Base-by-base conservation (phyloP, 2,888 invertebrate species). In the Drosophila macrospina region DNA sequence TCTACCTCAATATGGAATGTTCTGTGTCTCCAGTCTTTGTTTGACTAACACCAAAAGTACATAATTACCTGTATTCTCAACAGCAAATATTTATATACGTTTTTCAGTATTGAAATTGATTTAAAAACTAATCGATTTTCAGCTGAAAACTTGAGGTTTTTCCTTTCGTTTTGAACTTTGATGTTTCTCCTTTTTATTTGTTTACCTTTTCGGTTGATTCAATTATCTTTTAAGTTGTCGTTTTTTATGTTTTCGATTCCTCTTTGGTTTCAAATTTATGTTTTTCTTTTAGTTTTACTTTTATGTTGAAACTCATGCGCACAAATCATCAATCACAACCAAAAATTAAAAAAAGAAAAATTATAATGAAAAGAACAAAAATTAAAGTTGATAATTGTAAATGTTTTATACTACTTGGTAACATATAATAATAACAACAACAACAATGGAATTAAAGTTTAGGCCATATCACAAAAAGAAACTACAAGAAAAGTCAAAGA, bases 41-140 rank as follows among this genome's bases (percentile, higher is more conserved):
- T 64, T 78, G 74, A 74, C 66, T 32, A 47, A 65, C 52, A 42
- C 36, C 20, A 5, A 36, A 42, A 66, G 11, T 30, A 52, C 39
- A 57, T 36, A 61, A 54, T 44, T 32, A 45, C 45, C 28, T 44
- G 39, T 32, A 50, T 48, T 20, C 39, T 15, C 39, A 62, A 62
- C 36, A 60, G 24, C 28, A 41, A 61, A 48, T 48, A 39, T 51
- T 5, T 30, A 30, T 52, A 65, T 51, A 42, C 50, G 45, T 65
- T 65, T 54, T 66, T 74, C 60, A 75, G 74, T 56, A 55, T 59
- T 30, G 50, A 72, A 78, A 78, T 80, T 75, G 91, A 91, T 91
- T 91, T 91, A 90, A 91, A 91, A 91, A 91, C 90, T 91, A 91
- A 91, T 90, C 83, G 89, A 91, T 90, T 91, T 91, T 90, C 88